These are phyloP conservation scores for Allobates femoralis DNA, from an alignment of 2,797 vertebrate genomes.

Conservation along the genomic window DNA sequence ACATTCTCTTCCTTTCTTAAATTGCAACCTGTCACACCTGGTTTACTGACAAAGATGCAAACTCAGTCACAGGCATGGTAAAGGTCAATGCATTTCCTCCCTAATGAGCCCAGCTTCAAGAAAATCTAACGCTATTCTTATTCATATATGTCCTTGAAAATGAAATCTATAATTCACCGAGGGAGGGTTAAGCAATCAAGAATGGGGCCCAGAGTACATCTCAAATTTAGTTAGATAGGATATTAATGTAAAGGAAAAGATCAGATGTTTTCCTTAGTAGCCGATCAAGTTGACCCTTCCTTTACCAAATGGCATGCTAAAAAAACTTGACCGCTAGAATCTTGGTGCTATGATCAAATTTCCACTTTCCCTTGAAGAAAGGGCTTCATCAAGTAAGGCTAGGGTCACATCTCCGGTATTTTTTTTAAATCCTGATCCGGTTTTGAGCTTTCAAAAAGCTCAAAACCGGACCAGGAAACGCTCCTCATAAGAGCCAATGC, in stretches of 20 bases:
- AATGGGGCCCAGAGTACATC: neutral
- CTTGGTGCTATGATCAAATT: neutral
- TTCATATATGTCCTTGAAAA: neutral
- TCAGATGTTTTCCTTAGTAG: neutral
- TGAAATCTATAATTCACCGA: neutral
- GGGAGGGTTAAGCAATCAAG: neutral
- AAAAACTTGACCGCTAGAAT: neutral
- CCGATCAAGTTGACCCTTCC: neutral
- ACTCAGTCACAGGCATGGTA: neutral
- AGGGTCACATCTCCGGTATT: too few species aligned
- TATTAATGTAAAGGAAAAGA: neutral
- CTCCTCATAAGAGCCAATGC: too few species aligned
- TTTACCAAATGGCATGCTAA: neutral
- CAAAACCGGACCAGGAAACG: too few species aligned
- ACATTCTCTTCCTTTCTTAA: slow-evolving; percentile 43
- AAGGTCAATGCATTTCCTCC: slow-evolving; percentile 20
- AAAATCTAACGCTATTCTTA: neutral
- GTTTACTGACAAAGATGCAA: slow-evolving; percentile 18
- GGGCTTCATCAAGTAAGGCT: too few species aligned
- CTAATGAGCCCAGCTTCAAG: neutral
- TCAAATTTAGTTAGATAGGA: neutral
- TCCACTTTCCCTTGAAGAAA: neutral
- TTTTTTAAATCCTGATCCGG: too few species aligned
- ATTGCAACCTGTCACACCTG: slow-evolving; percentile 40
- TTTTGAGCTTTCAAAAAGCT: too few species aligned